phyloP scores from a whole-genome alignment of 2,888 invertebrate genomes.

The Amphimallon solstitiale region DNA sequence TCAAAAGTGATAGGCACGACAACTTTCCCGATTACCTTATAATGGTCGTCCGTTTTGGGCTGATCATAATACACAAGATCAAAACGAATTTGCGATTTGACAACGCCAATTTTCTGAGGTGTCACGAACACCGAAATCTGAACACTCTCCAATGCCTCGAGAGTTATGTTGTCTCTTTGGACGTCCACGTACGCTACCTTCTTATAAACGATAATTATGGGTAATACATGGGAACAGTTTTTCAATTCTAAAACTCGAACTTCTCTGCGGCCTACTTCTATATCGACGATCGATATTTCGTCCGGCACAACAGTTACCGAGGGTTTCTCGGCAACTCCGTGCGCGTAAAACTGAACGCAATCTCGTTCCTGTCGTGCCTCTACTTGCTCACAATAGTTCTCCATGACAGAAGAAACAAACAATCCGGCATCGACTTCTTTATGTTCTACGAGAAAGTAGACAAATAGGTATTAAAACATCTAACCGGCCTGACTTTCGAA shows the following conservation, averaged over 20 bases:
- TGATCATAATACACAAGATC: slow-evolving; percentile 49
- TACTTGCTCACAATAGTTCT: no score
- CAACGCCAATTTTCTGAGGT: slow-evolving; percentile 49
- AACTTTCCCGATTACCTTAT: slow-evolving; percentile 43
- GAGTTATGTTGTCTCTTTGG: slow-evolving; percentile 42
- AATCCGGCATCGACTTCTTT: no score
- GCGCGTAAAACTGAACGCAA: slow-evolving; percentile 66
- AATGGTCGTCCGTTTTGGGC: slow-evolving; percentile 34
- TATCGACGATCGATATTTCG: slow-evolving; percentile 63
- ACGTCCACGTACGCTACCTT: slow-evolving; percentile 52
- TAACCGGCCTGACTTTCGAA: no score
- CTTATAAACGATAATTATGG: slow-evolving; percentile 57
- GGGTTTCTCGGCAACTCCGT: slow-evolving; percentile 68
- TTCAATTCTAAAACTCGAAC: slow-evolving; percentile 60
- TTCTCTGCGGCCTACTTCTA: slow-evolving; percentile 60
- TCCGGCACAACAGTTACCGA: slow-evolving; percentile 65
- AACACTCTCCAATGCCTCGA: slow-evolving; percentile 43
- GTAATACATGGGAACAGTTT: slow-evolving; percentile 63
- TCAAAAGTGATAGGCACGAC: slow-evolving; percentile 41
- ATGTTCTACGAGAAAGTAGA: no score
- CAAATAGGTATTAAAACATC: no score
- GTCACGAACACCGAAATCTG: slow-evolving; percentile 48
- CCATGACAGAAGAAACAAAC: no score
- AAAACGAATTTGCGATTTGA: slow-evolving; percentile 47
- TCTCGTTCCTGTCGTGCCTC: background rate